Percentiles rank a stretch among this genome's conserved stretches.
These are phyloP conservation scores for Lasioglossum pauxillum DNA, from an alignment of 2,888 invertebrate genomes.

Conservation along the genomic window DNA sequence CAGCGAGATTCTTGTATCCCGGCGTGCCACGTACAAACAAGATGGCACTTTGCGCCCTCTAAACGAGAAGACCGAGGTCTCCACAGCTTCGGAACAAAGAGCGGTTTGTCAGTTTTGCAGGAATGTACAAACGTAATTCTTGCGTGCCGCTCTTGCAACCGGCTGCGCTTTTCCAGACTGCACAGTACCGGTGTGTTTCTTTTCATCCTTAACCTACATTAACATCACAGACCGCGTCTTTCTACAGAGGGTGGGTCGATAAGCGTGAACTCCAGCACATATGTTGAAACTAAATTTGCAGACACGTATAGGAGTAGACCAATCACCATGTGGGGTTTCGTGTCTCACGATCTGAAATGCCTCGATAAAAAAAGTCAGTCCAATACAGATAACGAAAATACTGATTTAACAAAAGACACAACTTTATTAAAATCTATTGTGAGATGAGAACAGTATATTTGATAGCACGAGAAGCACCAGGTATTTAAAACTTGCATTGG, in stretches of 20 bases:
- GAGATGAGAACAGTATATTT: not conserved
- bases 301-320: slow-evolving; percentile 31
- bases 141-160: slow-evolving; percentile 44
- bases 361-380: too few species aligned
- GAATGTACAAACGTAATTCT: slow-evolving; percentile 64
- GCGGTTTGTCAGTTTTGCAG: slow-evolving; percentile 59
- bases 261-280: slow-evolving; percentile 69
- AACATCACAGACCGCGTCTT: slow-evolving; percentile 63
- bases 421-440: not conserved
- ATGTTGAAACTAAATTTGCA: slow-evolving; percentile 66
- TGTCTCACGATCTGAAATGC: too few species aligned
- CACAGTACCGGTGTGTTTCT: slow-evolving; percentile 57
- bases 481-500: not conserved
- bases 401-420: not conserved
- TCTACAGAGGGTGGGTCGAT: slow-evolving; percentile 73
- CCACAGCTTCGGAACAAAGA: slow-evolving; percentile 61
- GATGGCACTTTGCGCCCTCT: slow-evolving; percentile 37
- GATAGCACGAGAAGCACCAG: not conserved
- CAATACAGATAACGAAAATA: too few species aligned
- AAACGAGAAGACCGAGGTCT: slow-evolving; percentile 35
- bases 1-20: slow-evolving; percentile 9
- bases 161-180: slow-evolving; percentile 57
- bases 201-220: slow-evolving; percentile 75
- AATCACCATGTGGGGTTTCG: too few species aligned
- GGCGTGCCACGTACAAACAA: slow-evolving; percentile 38